phyloP scores from a whole-genome alignment of 2,113 vertebrate species.

The Pseudolaguvia tuberculata region DNA sequence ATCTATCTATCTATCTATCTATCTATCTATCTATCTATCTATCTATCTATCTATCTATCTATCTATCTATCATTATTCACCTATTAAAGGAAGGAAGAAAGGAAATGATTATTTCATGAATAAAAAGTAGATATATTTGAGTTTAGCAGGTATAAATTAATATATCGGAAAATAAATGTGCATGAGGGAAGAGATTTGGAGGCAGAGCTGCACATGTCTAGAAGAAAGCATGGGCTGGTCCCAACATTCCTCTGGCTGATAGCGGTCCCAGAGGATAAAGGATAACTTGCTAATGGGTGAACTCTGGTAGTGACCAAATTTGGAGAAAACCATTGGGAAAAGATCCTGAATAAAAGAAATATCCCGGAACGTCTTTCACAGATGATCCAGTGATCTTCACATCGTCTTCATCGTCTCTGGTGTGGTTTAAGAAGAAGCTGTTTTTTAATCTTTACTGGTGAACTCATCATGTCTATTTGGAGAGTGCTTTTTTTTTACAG shows the following conservation, averaged over 20 bases:
- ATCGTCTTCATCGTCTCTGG: constrained; percentile 9
- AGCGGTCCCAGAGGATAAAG: not conserved
- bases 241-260: not conserved
- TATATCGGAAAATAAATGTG: not conserved
- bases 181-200: not conserved
- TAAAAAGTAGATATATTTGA: too few relatives aligned
- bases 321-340: not conserved
- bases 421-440: constrained; percentile 28
- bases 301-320: not conserved
- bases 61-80: too few relatives aligned
- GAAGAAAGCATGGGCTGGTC: not conserved
- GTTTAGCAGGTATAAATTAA: not conserved
- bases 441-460: constrained; percentile 20
- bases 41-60: too few relatives aligned
- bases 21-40: too few relatives aligned
- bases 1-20: too few relatives aligned
- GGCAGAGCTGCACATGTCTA: not conserved
- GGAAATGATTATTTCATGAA: not conserved
- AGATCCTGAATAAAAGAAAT: constrained; percentile 2
- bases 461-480: constrained; percentile 3
- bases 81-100: not conserved
- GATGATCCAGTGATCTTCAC: constrained; percentile 11
- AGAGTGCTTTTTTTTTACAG: not conserved
- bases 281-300: not conserved
- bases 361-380: not conserved